phyloP scores from a whole-genome alignment of 2,113 vertebrate genomes.

The Pollimyrus isidori region DNA sequence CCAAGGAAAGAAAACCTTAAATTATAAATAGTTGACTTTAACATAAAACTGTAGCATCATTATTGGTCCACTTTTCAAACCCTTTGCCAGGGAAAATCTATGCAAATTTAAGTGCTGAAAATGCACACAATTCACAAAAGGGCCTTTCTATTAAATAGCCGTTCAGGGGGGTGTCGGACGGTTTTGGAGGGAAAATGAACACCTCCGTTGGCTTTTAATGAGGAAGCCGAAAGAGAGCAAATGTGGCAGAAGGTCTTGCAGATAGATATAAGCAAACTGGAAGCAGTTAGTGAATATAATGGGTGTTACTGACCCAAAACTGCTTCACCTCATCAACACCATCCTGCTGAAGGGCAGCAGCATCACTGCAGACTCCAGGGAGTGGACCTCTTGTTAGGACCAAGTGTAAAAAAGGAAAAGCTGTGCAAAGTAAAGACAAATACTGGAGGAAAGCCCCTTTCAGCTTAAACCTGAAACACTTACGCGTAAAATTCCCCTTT shows the following conservation, averaged over 20 bases:
- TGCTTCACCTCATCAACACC: not conserved
- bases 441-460: not conserved
- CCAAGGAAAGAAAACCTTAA: not conserved
- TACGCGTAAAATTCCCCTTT: not conserved
- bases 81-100: not conserved
- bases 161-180: not conserved
- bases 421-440: not conserved
- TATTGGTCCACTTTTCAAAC: not conserved
- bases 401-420: not conserved
- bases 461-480: not conserved
- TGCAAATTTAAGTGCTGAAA: not conserved
- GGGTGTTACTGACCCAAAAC: not conserved
- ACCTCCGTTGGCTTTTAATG: not conserved
- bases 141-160: not conserved
- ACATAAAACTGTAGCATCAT: not conserved
- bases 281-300: not conserved
- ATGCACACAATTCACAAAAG: not conserved
- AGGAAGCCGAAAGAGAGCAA: not conserved
- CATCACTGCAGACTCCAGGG: not conserved
- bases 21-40: not conserved
- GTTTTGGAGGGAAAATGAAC: not conserved
- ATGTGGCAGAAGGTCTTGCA: not conserved
- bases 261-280: not conserved
- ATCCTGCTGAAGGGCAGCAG: not conserved
- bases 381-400: not conserved